phyloP scores from a whole-genome alignment of 2,797 vertebrate species.

The Meriones psammophilus region DNA sequence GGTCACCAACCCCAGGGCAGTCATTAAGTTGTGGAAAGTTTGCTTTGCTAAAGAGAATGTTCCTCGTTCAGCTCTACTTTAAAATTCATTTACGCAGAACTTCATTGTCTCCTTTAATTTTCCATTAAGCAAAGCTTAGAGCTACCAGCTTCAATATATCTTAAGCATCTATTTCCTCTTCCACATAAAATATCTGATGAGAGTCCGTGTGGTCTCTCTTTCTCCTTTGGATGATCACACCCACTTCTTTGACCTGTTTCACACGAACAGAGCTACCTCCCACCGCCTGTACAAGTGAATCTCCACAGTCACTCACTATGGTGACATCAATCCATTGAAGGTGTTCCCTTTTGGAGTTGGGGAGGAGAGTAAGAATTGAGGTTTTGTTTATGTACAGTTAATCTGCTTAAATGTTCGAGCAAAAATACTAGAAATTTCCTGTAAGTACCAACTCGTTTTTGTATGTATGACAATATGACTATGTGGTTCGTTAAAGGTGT shows the following conservation, averaged over 20 bases:
- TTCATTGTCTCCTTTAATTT: background rate
- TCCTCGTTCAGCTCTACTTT: conserved; percentile 38
- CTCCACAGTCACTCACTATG: background rate
- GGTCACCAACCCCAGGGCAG: background rate
- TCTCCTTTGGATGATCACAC: background rate
- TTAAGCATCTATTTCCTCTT: background rate
- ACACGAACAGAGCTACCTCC: background rate
- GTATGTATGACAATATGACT: background rate
- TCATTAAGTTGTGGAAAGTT: background rate
- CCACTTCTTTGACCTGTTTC: background rate
- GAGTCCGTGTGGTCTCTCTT: background rate
- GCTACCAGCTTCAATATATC: background rate
- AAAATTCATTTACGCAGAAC: background rate
- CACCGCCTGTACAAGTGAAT: background rate
- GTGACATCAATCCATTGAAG: background rate
- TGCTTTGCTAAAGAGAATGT: background rate
- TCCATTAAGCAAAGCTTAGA: background rate
- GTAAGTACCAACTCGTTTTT: background rate
- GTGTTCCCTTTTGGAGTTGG: background rate
- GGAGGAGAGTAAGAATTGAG: background rate
- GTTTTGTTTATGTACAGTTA: background rate
- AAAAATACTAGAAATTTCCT: background rate
- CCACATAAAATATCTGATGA: conserved; percentile 32
- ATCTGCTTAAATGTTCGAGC: background rate
- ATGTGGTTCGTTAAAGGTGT: background rate